Evolutionary conservation across 92 coral and sea anemone species (phyloP).

Genomic region (Actinostola sp.): DNA sequence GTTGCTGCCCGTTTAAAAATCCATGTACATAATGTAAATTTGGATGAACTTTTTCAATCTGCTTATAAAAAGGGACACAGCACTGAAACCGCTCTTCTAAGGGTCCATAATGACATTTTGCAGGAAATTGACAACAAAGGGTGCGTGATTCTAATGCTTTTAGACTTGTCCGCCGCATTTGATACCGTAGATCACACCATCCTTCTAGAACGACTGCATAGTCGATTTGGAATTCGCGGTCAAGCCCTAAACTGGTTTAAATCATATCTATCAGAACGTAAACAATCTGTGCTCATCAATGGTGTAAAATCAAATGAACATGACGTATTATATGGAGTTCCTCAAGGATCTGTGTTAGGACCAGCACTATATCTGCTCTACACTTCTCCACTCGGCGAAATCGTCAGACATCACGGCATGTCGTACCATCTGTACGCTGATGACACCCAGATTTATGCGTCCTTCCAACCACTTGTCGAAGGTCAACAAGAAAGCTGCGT

Average conservation of each 20-base stretch:
- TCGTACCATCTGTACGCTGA: slow-evolving; percentile 10
- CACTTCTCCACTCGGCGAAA: slow-evolving; percentile 36
- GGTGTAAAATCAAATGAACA: slow-evolving; percentile 15
- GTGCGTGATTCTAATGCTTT: slow-evolving; percentile 36
- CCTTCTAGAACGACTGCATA: slow-evolving; percentile 21
- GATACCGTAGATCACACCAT: slow-evolving; percentile 36
- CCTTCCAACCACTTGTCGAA: background rate
- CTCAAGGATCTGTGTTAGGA: slow-evolving; percentile 50
- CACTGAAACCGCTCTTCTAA: background rate
- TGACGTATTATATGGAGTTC: slow-evolving; percentile 9
- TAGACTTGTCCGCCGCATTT: slow-evolving; percentile 29
- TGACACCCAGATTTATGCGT: slow-evolving; percentile 1
- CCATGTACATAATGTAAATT: background rate
- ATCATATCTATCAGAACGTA: slow-evolving; percentile 30
- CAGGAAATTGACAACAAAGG: slow-evolving; percentile 9
- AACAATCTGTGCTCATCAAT: slow-evolving; percentile 19
- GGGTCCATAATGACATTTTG: background rate
- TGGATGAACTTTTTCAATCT: slow-evolving; percentile 30
- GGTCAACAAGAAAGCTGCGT: too few relatives aligned
- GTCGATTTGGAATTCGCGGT: slow-evolving; percentile 46
- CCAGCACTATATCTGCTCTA: slow-evolving; percentile 30
- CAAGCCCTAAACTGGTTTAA: slow-evolving; percentile 42
- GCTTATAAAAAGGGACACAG: slow-evolving; percentile 20
- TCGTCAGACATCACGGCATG: slow-evolving; percentile 34
- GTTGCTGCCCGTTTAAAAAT: too few relatives aligned